Percentiles rank a stretch among this genome's conserved stretches.
These are phyloP conservation scores for Actinia tenebrosa DNA, from an alignment of 64 coral and sea anemone species.

Conservation along the genomic window DNA sequence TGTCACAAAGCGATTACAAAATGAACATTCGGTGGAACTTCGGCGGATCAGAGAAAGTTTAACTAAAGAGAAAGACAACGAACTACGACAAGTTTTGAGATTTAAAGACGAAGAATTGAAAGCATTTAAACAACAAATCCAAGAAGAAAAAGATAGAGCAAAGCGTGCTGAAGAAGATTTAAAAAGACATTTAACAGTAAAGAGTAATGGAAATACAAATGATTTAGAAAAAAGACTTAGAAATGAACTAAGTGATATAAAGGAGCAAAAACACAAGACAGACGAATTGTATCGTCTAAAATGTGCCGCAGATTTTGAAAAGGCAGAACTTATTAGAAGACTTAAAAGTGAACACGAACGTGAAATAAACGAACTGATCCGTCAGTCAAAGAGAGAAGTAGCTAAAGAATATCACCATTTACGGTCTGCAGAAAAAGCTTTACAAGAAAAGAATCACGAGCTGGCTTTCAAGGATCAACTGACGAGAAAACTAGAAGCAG, in stretches of 20 bases:
- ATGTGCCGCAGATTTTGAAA: conserved; percentile 83
- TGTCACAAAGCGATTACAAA: conserved; percentile 63
- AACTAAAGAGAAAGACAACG: conserved; percentile 79
- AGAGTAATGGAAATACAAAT: conserved; percentile 37
- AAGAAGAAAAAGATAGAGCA: conserved; percentile 73
- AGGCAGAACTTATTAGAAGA: conserved; percentile 88
- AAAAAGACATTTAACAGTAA: conserved; percentile 54
- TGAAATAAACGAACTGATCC: conserved; percentile 65
- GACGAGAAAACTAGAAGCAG: conserved; percentile 80
- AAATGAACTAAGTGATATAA: conserved; percentile 56
- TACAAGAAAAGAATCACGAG: conserved; percentile 92
- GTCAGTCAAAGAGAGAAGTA: conserved; percentile 79
- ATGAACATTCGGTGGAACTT: conserved; percentile 72
- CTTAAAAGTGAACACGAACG: conserved; percentile 82
- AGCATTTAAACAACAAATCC: conserved; percentile 78
- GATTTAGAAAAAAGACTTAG: conserved; percentile 67
- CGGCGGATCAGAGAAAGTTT: conserved; percentile 52
- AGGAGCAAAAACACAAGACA: conserved; percentile 76
- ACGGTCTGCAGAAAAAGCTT: conserved; percentile 62
- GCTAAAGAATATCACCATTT: conserved; percentile 83
- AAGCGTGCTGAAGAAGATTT: conserved; percentile 76
- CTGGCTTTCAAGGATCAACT: conserved; percentile 88
- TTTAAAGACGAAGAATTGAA: conserved; percentile 96
- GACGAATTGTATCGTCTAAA: conserved; percentile 84
- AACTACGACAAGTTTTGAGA: conserved; percentile 83